Base-by-base conservation (phyloP, 2,888 invertebrate species). In the Bombylius discolor region DNA sequence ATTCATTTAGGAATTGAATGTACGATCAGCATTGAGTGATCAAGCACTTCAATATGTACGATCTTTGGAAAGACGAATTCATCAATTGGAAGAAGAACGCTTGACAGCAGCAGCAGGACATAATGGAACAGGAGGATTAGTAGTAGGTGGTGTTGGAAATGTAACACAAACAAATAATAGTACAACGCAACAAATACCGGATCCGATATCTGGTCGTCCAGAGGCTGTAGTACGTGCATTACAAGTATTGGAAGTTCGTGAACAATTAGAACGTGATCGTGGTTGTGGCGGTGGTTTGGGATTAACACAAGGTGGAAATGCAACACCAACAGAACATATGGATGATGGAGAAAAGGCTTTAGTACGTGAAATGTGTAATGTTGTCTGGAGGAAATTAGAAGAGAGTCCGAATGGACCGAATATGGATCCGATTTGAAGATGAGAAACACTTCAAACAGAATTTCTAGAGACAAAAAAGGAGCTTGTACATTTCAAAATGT, bases 351-450 rank as follows among this genome's bases (percentile, higher is more conserved):
- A 94, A 71, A 93, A 92, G 70, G 94, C 94, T 5, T 79, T 95
- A 55, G 90, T 95, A 51, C 80, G 93, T 65, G 94, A 95, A 77
- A 94, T 95, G 94, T 95, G 94, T 76, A 94, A 95, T 76, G 92
- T 92, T 52, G 92, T 92, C 47, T 92, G 91, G 91, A 82, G 91
- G 60, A 92, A 92, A 73, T 74, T 92, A 55, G 92, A 92, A 73
- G 89, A 90, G 65, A 87, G 82, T 49, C 87, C 89, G n/a, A 82
- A 84, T 49, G 76, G 75, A 72, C 68, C 74, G 11, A 62, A 64
- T 45, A 59, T 71, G 51, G 70, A 70, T 56, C 68, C 69, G 55
- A 65, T 71, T 59, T 70, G 70, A 59, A 58, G 63, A 59, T 62
- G 23, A 23, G 23, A 3, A 23, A 57, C 23, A 23, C 1, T 23